Conservation (phyloP, 2,113 vertebrate genomes). For the Tragelaphus buxtoni region DNA sequence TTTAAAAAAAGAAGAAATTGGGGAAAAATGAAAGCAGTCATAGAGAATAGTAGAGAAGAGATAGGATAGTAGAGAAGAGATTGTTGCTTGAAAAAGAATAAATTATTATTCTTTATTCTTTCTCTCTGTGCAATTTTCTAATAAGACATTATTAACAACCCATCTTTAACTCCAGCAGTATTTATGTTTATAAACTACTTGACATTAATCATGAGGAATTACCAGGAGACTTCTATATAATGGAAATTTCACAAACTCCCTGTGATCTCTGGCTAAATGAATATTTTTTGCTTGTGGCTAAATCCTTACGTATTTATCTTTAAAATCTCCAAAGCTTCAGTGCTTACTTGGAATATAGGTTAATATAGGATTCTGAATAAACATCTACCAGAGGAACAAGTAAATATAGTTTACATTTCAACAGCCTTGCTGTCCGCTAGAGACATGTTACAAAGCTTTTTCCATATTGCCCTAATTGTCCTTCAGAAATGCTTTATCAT, state of each 20-base stretch:
- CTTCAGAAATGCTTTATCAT: constrained; percentile 17
- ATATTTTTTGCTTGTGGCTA: background rate
- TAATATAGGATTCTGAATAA: background rate
- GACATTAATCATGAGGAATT: background rate
- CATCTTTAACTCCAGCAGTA: background rate
- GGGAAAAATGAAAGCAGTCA: background rate
- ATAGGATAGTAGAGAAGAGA: background rate
- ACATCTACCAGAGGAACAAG: background rate
- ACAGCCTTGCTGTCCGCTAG: background rate
- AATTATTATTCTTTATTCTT: background rate
- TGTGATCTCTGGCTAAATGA: background rate
- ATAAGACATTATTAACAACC: background rate
- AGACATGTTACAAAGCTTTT: background rate
- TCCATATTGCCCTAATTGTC: background rate
- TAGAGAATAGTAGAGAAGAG: background rate
- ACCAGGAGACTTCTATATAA: background rate
- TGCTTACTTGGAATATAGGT: background rate
- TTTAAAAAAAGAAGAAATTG: background rate
- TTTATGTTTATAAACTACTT: background rate
- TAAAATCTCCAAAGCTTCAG: constrained; percentile 5
- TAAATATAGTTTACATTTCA: constrained; percentile 6
- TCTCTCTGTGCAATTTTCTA: background rate
- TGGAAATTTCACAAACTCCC: background rate
- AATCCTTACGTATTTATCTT: background rate
- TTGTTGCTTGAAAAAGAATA: background rate